Base-by-base conservation (phyloP, 64 coral and sea anemone genomes). In the Pachyseris speciosa region DNA sequence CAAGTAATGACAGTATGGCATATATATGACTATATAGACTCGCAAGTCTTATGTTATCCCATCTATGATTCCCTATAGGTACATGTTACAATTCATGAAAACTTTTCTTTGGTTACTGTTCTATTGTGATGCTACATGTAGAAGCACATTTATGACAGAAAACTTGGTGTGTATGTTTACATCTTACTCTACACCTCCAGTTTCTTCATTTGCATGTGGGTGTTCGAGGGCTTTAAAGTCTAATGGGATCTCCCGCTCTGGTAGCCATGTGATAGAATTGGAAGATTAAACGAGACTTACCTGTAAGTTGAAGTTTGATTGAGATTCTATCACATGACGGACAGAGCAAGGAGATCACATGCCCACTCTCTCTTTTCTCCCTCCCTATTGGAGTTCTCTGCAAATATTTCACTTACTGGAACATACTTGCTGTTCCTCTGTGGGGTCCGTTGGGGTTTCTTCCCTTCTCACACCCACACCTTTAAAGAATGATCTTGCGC, bases 171-270 rank as follows among this genome's bases (percentile, higher is more conserved):
- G 47, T 3, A 48, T 48, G 31, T 49, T 78, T 78, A 27, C 20
- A 78, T 1, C 4, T 0, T 30, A 49, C 10, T 7, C 2, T 29
- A 22, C 52, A 44, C 6, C 22, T 41, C n/a, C n/a, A n/a, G 2
- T 0, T 26, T 25, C 47, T 22, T 30, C 74, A 5, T 74, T 57
- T 48, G 39, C 4, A 27, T 67, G 67, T 72, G 40, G 67, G 85
- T 87, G 68, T 74, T 87, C 45, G 19, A 87, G 73, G 85, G 85
- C 85, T 87, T 87, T 87, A 74, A 87, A 74, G 44, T 87, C 68
- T 87, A 41, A 87, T 74, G 51, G 85, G 85, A 87, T 87, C 68
- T 87, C 84, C 84, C 15, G 50, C 64, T 72, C 64, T 52, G 67
- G 67, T 10, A 47, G 39, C 50, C 66, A 69, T 69, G 84, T 87